phyloP scores from a whole-genome alignment of 2,888 invertebrate genomes.

The Epinotia nisella region DNA sequence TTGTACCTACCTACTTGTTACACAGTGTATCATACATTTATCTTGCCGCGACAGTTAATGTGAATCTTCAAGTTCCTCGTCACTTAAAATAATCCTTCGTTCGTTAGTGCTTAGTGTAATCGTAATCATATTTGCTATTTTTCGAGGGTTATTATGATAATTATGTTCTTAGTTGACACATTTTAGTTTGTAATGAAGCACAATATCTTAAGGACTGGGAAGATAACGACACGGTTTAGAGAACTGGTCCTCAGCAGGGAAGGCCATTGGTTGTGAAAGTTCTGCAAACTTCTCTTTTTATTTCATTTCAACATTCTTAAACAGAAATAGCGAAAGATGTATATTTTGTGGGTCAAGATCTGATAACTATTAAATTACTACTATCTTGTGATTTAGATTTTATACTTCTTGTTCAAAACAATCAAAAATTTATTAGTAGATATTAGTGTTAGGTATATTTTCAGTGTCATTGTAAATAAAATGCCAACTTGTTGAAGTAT shows the following conservation, averaged over 20 bases:
- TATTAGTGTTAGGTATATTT: constrained; percentile 85
- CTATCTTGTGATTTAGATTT: constrained; percentile 84
- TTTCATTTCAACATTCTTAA: constrained; percentile 37
- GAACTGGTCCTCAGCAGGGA: constrained; percentile 22
- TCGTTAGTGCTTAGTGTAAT: constrained; percentile 59
- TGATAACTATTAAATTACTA: constrained; percentile 75
- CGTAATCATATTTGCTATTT: constrained; percentile 78
- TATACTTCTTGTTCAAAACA: constrained; percentile 85
- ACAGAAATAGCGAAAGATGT: constrained; percentile 53
- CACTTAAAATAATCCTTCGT: constrained; percentile 62
- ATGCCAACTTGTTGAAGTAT: constrained; percentile 84
- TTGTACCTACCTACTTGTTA: constrained; percentile 47
- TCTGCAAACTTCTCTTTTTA: constrained; percentile 25
- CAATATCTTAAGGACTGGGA: constrained; percentile 79
- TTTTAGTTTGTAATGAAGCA: constrained; percentile 76
- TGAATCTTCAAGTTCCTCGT: constrained; percentile 73
- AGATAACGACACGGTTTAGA: constrained; percentile 54
- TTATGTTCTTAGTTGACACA: constrained; percentile 67
- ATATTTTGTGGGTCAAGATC: constrained; percentile 70
- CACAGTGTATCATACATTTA: constrained; percentile 19
- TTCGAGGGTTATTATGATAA: constrained; percentile 75
- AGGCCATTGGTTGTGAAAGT: constrained; percentile 62
- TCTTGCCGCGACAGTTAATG: constrained; percentile 37
- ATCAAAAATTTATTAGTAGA: constrained; percentile 82
- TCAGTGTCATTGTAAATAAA: constrained; percentile 85